Conservation (phyloP, 2,113 vertebrate genomes). For the Dipodomys spectabilis region DNA sequence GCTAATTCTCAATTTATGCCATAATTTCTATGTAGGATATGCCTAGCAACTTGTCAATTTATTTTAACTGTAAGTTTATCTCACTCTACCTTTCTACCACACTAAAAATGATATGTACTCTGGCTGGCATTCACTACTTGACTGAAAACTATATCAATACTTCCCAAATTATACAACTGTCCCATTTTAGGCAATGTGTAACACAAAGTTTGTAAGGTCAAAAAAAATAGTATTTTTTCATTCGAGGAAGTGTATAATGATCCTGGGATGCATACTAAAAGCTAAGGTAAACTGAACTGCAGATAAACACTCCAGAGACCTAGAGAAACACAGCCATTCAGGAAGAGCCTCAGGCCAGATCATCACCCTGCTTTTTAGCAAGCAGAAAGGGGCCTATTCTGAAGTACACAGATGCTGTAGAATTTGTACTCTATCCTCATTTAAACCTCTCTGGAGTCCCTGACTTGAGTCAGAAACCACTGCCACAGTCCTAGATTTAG, state of each 20-base stretch:
- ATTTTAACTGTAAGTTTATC: background rate
- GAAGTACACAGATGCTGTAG: background rate
- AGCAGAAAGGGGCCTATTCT: background rate
- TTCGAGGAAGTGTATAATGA: background rate
- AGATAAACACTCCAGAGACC: background rate
- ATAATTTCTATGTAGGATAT: background rate
- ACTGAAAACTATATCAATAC: slow-evolving; percentile 44
- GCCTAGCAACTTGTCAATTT: background rate
- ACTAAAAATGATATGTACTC: slow-evolving; percentile 24
- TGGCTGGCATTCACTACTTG: slow-evolving; percentile 30
- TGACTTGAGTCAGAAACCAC: background rate
- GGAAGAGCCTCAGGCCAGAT: background rate
- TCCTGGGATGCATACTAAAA: background rate
- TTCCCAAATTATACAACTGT: slow-evolving; percentile 31
- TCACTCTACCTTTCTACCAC: slow-evolving; percentile 26
- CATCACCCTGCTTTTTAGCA: background rate
- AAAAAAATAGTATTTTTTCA: background rate
- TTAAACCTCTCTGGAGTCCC: background rate
- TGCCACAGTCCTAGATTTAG: background rate
- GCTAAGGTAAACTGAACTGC: background rate
- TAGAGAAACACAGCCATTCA: background rate
- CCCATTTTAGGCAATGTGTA: slow-evolving; percentile 19
- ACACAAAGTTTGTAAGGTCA: background rate
- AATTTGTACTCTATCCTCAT: background rate
- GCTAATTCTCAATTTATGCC: slow-evolving; percentile 38